phyloP scores from a whole-genome alignment of 2,113 vertebrate genomes.

The Nerophis ophidion region DNA sequence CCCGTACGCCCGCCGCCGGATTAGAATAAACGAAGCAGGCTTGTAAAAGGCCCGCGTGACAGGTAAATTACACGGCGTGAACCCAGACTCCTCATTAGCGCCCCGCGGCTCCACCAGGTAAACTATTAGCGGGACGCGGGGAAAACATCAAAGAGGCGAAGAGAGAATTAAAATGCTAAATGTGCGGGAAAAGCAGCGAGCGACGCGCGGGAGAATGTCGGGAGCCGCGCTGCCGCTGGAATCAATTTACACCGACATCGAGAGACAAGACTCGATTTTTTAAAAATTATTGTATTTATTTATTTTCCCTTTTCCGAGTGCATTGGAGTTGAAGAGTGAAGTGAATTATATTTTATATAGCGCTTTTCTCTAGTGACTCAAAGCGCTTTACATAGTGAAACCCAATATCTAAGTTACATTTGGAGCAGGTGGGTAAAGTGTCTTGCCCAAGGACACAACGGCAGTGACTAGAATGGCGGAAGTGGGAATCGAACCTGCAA shows the following conservation, averaged over 20 bases:
- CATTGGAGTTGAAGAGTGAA: no score
- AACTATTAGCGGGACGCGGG: slow-evolving; percentile 17
- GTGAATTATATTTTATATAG: no score
- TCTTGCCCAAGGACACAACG: no score
- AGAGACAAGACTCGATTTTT: neutral
- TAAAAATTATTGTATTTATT: neutral
- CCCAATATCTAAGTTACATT: no score
- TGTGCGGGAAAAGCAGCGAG: slow-evolving; percentile 7
- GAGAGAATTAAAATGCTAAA: slow-evolving; percentile 25
- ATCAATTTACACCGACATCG: neutral
- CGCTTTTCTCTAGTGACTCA: no score
- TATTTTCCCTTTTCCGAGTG: neutral
- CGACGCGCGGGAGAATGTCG: slow-evolving; percentile 1
- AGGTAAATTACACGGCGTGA: slow-evolving; percentile 39
- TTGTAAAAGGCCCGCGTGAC: slow-evolving; percentile 21
- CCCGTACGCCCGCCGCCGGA: slow-evolving; percentile 30
- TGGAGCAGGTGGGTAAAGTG: no score
- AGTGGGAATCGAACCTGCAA: no score
- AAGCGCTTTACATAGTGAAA: no score
- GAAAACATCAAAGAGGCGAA: slow-evolving; percentile 41
- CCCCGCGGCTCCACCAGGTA: slow-evolving; percentile 8
- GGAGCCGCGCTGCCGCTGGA: neutral
- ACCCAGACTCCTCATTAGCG: slow-evolving; percentile 29
- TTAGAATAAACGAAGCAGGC: slow-evolving; percentile 39
- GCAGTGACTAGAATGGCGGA: no score